phyloP scores from a whole-genome alignment of 2,888 invertebrate genomes.

The Cephus sareptanus region DNA sequence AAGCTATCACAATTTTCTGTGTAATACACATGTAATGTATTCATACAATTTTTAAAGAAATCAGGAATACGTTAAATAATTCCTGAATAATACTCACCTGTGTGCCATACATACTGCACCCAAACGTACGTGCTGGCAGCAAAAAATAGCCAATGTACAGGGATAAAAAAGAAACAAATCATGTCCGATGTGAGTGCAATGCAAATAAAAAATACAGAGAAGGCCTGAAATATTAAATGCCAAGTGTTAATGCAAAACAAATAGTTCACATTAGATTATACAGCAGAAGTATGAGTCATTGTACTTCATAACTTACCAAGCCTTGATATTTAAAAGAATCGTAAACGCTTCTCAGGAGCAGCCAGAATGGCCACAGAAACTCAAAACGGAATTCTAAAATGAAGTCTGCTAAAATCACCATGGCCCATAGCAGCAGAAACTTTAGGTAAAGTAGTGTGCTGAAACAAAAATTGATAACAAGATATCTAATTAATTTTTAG shows the following conservation, averaged over 20 bases:
- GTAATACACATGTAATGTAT: conserved; percentile 2
- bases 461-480: conserved; percentile 67
- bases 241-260: conserved; percentile 13
- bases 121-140: conserved; percentile 98
- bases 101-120: conserved; percentile 98
- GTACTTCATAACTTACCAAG: conserved; percentile 76
- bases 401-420: conserved; percentile 95
- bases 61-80: background rate
- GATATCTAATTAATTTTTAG: background rate
- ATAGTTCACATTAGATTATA: background rate
- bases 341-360: conserved; percentile 93
- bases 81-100: conserved; percentile 73
- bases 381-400: conserved; percentile 98
- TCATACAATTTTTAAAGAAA: conserved; percentile 6
- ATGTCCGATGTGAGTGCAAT: conserved; percentile 98
- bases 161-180: conserved; percentile 99
- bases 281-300: background rate
- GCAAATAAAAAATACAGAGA: conserved; percentile 97
- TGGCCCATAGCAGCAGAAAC: conserved; percentile 94
- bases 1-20: background rate
- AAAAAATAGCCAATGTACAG: conserved; percentile 97
- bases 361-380: conserved; percentile 99
- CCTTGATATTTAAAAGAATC: conserved; percentile 99
- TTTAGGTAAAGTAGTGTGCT: conserved; percentile 95
- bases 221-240: conserved; percentile 77